Base-by-base conservation (phyloP, 2,888 invertebrate species). In the Syrista parreyssii region DNA sequence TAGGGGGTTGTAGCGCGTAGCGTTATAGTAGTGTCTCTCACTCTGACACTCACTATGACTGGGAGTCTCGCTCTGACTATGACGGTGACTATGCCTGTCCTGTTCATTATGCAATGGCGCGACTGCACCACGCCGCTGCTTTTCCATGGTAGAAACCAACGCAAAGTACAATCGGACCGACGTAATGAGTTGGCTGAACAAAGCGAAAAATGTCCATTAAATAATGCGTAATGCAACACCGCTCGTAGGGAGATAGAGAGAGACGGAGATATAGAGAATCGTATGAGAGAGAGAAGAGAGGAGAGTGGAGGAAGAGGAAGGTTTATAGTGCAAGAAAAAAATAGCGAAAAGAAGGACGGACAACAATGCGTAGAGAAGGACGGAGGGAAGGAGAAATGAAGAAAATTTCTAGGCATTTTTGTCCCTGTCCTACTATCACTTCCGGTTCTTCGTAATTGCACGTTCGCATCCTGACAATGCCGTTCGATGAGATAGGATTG, bases 161-260 rank as follows among this genome's bases (percentile, higher is more conserved):
- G 86, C 86, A 88, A 88, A 87, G 89, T 89, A 89, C 88, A 88
- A 89, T 89, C 89, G 88, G 86, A 84, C 85, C 85, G 87, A 32
- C 32, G 32, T 71, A 90, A 90, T 90, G 90, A 90, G 90, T 89
- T 87, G 84, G 86, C 85, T 85, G 88, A 89, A 89, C 89, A 90
- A 90, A 90, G 90, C 88, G 89, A 89, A 89, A 90, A 90, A 89
- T 88, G 87, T 88, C 86, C 90, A 89, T 90, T 89, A 89, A 89
- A 90, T 89, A 90, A 90, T 90, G 88, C 87, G 88, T 87, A 85
- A 88, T 89, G 89, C 86, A 88, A 86, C 83, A 86, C 82, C 85
- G 80, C 73, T 69, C 68, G 35, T 75, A 68, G 77, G 74, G 73
- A 73, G 80, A 77, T 73, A 69, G 75, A 79, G 68, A 77, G 78